Evolutionary conservation across 2,888 invertebrate genomes (phyloP), one percentile per base, ranked within the genome.

Genomic region (Pegoplata infirma): DNA sequence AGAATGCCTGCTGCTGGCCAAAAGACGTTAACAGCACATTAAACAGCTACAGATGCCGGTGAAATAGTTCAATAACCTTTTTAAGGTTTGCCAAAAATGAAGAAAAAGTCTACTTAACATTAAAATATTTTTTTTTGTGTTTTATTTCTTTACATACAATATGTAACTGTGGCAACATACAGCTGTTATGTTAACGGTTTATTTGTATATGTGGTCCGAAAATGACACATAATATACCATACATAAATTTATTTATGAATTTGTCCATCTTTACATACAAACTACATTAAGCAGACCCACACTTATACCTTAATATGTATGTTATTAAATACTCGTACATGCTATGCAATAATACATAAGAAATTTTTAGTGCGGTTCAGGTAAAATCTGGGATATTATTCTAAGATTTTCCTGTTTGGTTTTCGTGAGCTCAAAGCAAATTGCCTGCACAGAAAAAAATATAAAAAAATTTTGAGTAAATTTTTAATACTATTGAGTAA

Each of bases 51-150:
- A 55, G 40, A 69, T 17, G 44, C 61, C 68, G 56, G 40, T 6
- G 12, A 80, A 66, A 84, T 81, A 84, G 86, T 86, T 86, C 87
- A 86, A 86, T 85, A 86, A 86, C 86, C 87, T 85, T 75, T 82
- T 80, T 83, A 59, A 69, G 82, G 80, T 85, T 85, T 85, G 86
- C 85, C 84, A 86, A 86, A 86, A 84, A 72, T 44, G 40, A 53
- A 44, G 77, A 81, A 28, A 68, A 78, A 66, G 40, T 44, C 61
- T 40, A 67, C 71, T 68, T 56, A 53, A 76, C 61, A 78, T 72
- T 66, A 67, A 77, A 75, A 72, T 59, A 56, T 44, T 12, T 72
- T 55, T 73, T 61, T 46, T 40, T n/a, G n/a, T n/a, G 14, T 21
- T 32, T 40, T 56, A 59, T 14, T 59, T 67, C 40, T 68, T 49